Evolutionary conservation across 2,888 invertebrate species (phyloP), one percentile per base, ranked within the genome.

Genomic region (Artemia sinica): DNA sequence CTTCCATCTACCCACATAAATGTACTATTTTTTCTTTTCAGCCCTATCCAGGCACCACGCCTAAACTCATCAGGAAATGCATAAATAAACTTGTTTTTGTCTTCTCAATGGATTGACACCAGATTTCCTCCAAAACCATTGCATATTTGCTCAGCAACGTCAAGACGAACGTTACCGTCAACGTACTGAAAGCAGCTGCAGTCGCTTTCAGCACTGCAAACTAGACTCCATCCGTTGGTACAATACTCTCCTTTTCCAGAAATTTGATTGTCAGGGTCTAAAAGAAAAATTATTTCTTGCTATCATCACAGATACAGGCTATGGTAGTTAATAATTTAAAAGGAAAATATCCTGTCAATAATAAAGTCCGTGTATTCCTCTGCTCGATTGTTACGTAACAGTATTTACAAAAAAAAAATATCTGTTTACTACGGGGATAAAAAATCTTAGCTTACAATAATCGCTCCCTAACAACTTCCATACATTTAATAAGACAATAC

Each of bases 171-270:
- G 11, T 58, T 10, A 2, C 63, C 63, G 63, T 58, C 63, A 2
- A 58, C 63, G 63, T 18, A 58, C 63, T 58, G 63, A 58, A 18
- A 58, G 63, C 63, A 58, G 28, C 63, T 58, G 28, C 63, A 58
- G 41, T 41, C 41, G 12, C 8, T 18, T 2, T 58, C 63, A 28
- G 28, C 63, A 9, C 28, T 58, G 10, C 63, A 58, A 28, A 58
- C 28, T 9, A 18, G 63, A n/a, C 28, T 28, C 63, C 63, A 58
- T 58, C 63, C 63, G n/a, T 58, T 11, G 14, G 9, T 11, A 28
- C 63, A 58, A 41, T 41, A 41, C 41, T 41, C 41, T 41, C 41
- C 41, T 41, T 41, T 41, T 41, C 41, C 41, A 41, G 41, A 41
- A 4, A 41, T 41, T 41, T 41, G 1, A 41, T 41, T 41, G 41